phyloP scores from a whole-genome alignment of 2,113 vertebrate genomes.

The Galemys pyrenaicus region DNA sequence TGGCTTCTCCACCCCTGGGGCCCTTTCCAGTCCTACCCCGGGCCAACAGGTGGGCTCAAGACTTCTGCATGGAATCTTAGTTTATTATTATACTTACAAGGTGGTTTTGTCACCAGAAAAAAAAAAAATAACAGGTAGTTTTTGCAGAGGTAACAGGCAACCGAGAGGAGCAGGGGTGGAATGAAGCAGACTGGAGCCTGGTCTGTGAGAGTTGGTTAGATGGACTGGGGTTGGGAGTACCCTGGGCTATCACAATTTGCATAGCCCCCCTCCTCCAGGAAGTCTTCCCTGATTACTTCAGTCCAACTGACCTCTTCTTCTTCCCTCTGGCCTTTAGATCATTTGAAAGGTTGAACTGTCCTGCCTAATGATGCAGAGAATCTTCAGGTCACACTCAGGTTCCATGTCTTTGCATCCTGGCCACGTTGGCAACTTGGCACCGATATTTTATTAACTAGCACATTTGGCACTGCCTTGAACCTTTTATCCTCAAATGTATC shows the following conservation, averaged over 20 bases:
- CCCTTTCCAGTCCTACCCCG: neutral
- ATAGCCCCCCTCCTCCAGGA: neutral
- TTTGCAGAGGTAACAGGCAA: neutral
- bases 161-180: neutral
- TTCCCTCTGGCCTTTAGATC: neutral
- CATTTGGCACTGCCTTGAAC: neutral
- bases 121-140: neutral
- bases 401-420: neutral
- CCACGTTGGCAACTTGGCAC: neutral
- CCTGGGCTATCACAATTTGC: neutral
- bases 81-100: neutral
- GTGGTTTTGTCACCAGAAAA: neutral
- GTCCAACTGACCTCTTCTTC: neutral
- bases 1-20: neutral
- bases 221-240: neutral
- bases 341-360: neutral
- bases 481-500: neutral
- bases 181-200: fast-evolving
- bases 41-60: neutral
- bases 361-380: neutral
- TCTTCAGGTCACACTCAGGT: neutral
- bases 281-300: neutral
- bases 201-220: neutral
- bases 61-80: fast-evolving
- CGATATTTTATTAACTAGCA: neutral